Evolutionary conservation across 2,888 invertebrate genomes (phyloP).

Genomic region (Rotaria macrura): DNA sequence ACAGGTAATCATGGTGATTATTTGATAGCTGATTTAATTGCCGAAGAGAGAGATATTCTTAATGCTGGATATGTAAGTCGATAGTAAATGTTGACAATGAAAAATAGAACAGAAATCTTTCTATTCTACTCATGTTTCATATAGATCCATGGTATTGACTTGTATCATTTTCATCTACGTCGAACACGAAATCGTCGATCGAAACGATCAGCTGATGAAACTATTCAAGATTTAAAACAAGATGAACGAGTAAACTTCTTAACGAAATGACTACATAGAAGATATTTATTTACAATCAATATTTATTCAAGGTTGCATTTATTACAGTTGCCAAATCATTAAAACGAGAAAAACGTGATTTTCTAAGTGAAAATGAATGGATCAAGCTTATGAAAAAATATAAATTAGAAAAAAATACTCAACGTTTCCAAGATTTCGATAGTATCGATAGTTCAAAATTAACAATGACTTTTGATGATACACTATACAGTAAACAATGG

Average conservation of each 20-base stretch:
- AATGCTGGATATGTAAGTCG: background rate
- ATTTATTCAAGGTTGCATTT: background rate
- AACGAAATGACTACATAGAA: too few species aligned
- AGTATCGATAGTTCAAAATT: background rate
- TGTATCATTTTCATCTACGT: background rate
- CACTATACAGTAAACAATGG: background rate
- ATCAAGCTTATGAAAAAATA: background rate
- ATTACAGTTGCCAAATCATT: background rate
- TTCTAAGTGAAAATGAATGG: background rate
- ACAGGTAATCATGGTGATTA: background rate
- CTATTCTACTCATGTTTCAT: background rate
- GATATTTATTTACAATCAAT: background rate
- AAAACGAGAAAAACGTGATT: background rate
- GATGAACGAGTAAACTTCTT: background rate
- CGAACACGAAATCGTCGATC: background rate
- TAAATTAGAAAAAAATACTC: background rate
- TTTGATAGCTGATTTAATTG: conserved; percentile 3
- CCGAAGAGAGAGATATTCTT: background rate
- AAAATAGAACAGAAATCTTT: background rate
- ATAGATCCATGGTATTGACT: background rate
- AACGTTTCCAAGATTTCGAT: background rate
- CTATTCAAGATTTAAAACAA: background rate
- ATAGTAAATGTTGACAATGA: background rate
- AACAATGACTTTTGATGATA: background rate
- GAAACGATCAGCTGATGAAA: background rate